Evolutionary conservation across 1,140 invertebrate genomes (phyloP).

Genomic region (Neocloeon triangulifer): DNA sequence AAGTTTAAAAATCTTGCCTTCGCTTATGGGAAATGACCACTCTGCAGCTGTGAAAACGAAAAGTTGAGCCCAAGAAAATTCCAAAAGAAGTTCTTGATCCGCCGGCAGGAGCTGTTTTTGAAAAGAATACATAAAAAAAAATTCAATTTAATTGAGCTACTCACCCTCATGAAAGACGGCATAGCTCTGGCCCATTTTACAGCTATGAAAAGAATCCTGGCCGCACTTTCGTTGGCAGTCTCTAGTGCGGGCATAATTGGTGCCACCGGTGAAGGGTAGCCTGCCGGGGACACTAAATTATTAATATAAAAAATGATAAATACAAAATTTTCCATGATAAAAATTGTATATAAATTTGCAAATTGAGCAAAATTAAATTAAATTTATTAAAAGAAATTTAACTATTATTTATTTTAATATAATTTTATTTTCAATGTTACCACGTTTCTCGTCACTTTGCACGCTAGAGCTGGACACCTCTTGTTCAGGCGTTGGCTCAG

Average conservation of each 20-base stretch:
- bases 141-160: constrained; percentile 1
- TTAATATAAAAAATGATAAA: background rate
- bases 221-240: constrained; percentile 45
- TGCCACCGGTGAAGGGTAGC: background rate
- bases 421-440: no score
- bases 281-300: constrained; percentile 1
- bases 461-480: no score
- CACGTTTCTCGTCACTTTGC: no score
- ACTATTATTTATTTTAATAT: no score
- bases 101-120: constrained; percentile 29
- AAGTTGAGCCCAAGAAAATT: constrained; percentile 63
- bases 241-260: constrained; percentile 18
- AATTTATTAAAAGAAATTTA: no score
- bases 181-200: constrained; percentile 57
- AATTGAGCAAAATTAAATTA: no score
- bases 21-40: constrained; percentile 47
- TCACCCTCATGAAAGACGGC: constrained; percentile 43
- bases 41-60: constrained; percentile 63
- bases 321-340: no score
- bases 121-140: background rate
- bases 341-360: no score
- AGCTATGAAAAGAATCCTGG: constrained; percentile 49
- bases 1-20: constrained; percentile 23
- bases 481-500: no score
- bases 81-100: constrained; percentile 48